Base-by-base conservation (phyloP, 2,888 invertebrate genomes). In the Xanthorhoe designata region DNA sequence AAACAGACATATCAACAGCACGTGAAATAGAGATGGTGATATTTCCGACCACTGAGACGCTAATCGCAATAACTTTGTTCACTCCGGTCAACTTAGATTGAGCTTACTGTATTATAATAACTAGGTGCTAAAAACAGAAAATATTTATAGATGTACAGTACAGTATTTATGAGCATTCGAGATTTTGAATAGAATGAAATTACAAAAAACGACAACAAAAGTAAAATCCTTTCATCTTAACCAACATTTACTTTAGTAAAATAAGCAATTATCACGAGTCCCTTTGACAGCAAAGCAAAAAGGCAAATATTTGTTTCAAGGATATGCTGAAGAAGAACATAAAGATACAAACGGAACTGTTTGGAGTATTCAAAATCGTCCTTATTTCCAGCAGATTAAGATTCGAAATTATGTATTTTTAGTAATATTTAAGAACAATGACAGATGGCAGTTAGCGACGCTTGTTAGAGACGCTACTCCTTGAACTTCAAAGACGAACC, bases 251-350 rank as follows among this genome's bases (percentile, higher is more conserved):
- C 64, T 35, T 53, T 50, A 58, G 35, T 42, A 50, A 54, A 66
- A 60, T 19, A 60, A n/a, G 18, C 56, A 60, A 61, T 53, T 64
- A 49, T 54, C 53, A 54, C 47, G 29, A 66, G 61, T 69, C 52
- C 66, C 54, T 69, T 71, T 64, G 61, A 69, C 64, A 71, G 67
- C 57, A 38, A 64, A 71, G 69, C 61, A 57, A 69, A 73, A 60
- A 50, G 54, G 68, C 69, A 76, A 79, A 79, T 75, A 78, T 79
- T 77, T 72, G 69, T 68, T 72, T 64, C 61, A 70, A 76, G 74
- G 73, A 70, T 79, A 75, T 73, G 61, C 62, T 60, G 66, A 53
- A 68, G 69, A 66, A 75, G 68, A 70, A 65, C 42, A 68, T 58
- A n/a, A 47, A 72, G 10, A 61, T 55, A 50, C 59, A 63, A 66